Evolutionary conservation across 2,797 vertebrate genomes (phyloP).

Genomic region (Sebastes goodei): DNA sequence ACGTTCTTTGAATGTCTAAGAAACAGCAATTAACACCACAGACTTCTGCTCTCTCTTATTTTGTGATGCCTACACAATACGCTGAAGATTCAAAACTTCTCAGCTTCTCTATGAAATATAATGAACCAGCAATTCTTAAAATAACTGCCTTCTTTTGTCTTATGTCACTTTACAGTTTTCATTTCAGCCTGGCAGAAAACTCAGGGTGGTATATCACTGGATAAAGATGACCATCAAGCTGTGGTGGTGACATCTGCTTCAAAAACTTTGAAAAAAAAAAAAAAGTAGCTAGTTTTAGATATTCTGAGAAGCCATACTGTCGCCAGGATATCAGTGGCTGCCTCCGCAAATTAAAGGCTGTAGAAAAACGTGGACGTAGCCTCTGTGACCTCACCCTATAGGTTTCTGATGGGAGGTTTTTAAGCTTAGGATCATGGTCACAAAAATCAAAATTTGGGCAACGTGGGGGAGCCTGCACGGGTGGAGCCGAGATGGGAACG

Average conservation of each 20-base stretch:
- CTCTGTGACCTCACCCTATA: conserved; percentile 46
- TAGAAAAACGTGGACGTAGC: conserved; percentile 23
- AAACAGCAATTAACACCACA: conserved; percentile 42
- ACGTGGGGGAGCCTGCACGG: conserved; percentile 16
- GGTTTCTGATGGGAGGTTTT: conserved; percentile 32
- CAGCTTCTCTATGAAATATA: conserved; percentile 22
- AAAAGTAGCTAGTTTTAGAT: conserved; percentile 8
- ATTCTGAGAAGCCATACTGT: conserved; percentile 39
- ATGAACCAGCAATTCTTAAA: conserved; percentile 23
- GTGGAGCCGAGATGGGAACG: conserved; percentile 34
- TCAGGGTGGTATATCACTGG: conserved; percentile 1
- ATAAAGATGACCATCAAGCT: conserved; percentile 37
- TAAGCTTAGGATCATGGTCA: conserved; percentile 49
- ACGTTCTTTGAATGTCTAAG: conserved; percentile 44
- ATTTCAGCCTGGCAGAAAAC: conserved; percentile 2
- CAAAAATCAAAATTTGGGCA: conserved; percentile 52
- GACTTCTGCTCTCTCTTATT: conserved; percentile 19
- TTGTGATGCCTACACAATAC: conserved; percentile 13
- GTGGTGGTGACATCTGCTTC: conserved; percentile 30
- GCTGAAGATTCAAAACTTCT: conserved; percentile 2
- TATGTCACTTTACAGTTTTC: conserved; percentile 6
- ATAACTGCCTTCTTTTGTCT: conserved; percentile 23
- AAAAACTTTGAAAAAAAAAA: conserved; percentile 8
- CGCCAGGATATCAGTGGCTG: conserved; percentile 32
- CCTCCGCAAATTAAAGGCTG: conserved; percentile 63